Conservation (phyloP, 1,140 invertebrate species). For the Drosophila pseudoobscura region DNA sequence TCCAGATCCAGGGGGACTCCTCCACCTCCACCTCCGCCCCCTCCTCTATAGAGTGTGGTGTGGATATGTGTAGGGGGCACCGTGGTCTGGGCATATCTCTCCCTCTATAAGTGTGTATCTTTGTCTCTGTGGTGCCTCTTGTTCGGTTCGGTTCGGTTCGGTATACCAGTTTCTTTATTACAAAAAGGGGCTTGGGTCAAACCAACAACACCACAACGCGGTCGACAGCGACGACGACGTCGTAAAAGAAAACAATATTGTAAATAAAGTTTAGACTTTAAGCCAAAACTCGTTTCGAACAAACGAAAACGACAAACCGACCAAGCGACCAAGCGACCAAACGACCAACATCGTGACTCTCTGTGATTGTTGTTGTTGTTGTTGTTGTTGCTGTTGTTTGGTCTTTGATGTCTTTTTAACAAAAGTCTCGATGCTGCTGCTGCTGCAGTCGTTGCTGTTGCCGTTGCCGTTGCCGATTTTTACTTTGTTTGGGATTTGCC, state of each 20-base stretch:
- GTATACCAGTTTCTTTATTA: slow-evolving; percentile 78
- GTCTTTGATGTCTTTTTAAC: slow-evolving; percentile 78
- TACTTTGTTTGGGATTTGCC: slow-evolving; percentile 32
- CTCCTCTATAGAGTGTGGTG: too few relatives aligned
- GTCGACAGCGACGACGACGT: slow-evolving; percentile 52
- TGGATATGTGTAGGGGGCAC: too few relatives aligned
- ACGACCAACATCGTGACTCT: slow-evolving; percentile 65
- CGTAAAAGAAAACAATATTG: slow-evolving; percentile 81
- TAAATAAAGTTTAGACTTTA: slow-evolving; percentile 80
- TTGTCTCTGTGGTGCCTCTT: too few relatives aligned
- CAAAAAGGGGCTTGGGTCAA: slow-evolving; percentile 78
- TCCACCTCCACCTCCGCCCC: too few relatives aligned
- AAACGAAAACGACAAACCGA: slow-evolving; percentile 53
- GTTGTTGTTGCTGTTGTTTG: slow-evolving; percentile 54
- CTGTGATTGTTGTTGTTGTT: slow-evolving; percentile 38
- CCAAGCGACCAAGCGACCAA: slow-evolving; percentile 46
- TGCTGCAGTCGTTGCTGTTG: slow-evolving; percentile 40
- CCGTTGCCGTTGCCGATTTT: slow-evolving; percentile 35
- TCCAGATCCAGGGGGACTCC: too few relatives aligned
- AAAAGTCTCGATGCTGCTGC: slow-evolving; percentile 58
- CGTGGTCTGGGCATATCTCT: too few relatives aligned
- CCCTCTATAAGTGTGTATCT: too few relatives aligned
- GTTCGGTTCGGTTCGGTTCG: too few relatives aligned
- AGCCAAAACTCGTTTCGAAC: slow-evolving; percentile 72
- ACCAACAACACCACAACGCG: slow-evolving; percentile 63